Percentiles rank a stretch among this genome's conserved stretches.
These are phyloP conservation scores for Pandemis cinnamomeana DNA, from an alignment of 2,888 invertebrate genomes.

Conservation along the genomic window DNA sequence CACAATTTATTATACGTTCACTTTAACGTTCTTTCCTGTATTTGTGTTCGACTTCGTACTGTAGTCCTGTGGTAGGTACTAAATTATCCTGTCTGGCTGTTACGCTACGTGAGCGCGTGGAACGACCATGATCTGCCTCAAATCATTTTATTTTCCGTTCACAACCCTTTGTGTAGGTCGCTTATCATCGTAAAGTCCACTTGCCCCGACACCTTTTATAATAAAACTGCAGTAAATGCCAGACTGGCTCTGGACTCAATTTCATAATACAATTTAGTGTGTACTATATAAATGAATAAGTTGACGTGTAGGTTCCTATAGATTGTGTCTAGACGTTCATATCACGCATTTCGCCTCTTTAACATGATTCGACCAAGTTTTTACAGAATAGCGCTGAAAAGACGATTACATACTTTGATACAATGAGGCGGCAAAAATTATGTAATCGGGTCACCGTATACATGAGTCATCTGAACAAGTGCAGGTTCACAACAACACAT, in stretches of 20 bases:
- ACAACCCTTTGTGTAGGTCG: slow-evolving; percentile 38
- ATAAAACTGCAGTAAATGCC: slow-evolving; percentile 37
- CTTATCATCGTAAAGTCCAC: slow-evolving; percentile 41
- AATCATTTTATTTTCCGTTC: slow-evolving; percentile 41
- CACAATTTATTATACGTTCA: neutral
- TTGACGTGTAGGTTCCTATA: slow-evolving; percentile 1
- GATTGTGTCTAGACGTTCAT: slow-evolving; percentile 11
- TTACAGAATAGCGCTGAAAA: neutral
- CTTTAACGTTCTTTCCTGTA: slow-evolving; percentile 23
- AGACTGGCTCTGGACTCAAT: slow-evolving; percentile 22
- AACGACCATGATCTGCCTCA: slow-evolving; percentile 41
- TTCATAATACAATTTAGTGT: slow-evolving; percentile 28
- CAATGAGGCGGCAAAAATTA: slow-evolving; percentile 8
- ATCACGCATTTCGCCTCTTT: slow-evolving; percentile 14
- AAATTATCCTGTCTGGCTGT: slow-evolving; percentile 35
- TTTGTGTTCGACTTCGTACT: slow-evolving; percentile 11
- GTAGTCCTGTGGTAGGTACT: slow-evolving; percentile 14
- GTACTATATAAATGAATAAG: neutral
- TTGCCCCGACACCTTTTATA: slow-evolving; percentile 33
- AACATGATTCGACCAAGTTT: slow-evolving; percentile 8
- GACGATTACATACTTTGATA: neutral
- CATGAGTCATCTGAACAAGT: slow-evolving; percentile 28
- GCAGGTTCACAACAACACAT: slow-evolving; percentile 22
- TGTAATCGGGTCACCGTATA: slow-evolving; percentile 18
- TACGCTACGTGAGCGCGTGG: slow-evolving; percentile 21